Evolutionary conservation across 1,140 invertebrate species (phyloP), one percentile per base, ranked within the genome.

Genomic region (Pseudomyrmex gracilis): DNA sequence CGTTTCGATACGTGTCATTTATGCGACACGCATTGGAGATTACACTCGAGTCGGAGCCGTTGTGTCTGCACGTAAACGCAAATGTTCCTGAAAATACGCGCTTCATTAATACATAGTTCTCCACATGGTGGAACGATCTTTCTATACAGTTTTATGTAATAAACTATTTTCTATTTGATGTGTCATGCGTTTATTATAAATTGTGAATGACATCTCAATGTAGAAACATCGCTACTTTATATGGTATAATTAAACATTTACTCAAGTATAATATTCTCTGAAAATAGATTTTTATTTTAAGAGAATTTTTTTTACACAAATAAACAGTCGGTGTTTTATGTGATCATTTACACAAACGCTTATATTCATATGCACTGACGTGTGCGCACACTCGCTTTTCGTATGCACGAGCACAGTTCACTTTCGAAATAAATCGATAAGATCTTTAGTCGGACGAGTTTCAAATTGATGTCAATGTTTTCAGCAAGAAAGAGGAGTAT

Each of bases 401-500:
- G 58, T 74, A 70, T 67, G 83, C 76, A 85, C 82, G 83, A 63
- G 74, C 84, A 87, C 85, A 85, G 78, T 85, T 86, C 73, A 57
- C 86, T 91, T 92, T 92, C 91, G 91, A 91, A 90, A 90, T 84
- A 89, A 80, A 90, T 90, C 84, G 91, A 92, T 91, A 90, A 92
- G 89, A 92, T 92, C 91, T 89, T 89, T 61, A 60, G 70, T 83
- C 80, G 87, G 85, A 89, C 90, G 77, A 87, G 87, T 91, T 89
- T 92, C 90, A 91, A 91, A 91, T 92, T 90, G 91, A 91, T 90
- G 91, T 91, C 90, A 87, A 90, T 87, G 87, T 77, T 51, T 13
- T 13, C 17, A 49, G 78, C 67, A 77, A 73, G 82, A 53, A 83
- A 53, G 82, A 83, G 51, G 82, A 78, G 77, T 77, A 91, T 90